Evolutionary conservation across 1,140 invertebrate genomes (phyloP), one percentile per base, ranked within the genome.

Genomic region (Camponotus vicinus): DNA sequence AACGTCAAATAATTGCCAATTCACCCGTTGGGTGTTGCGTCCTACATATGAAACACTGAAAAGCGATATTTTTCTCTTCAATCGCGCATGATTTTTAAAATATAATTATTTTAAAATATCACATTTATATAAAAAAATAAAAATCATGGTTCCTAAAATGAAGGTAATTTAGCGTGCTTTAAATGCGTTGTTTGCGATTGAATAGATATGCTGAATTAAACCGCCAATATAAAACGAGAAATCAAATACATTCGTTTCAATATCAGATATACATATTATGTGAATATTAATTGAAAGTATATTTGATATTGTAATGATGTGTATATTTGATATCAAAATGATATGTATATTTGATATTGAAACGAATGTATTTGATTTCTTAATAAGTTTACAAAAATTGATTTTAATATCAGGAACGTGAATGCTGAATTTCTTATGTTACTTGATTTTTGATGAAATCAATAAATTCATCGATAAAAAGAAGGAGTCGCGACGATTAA

Each of bases 1-100:
- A 79, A 52, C 76, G 15, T 71, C 15, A 5, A 57, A n/a, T 57
- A 57, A 80, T 42, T 80, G 21, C 37, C 78, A 9, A 40, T 27
- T 40, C 13, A 80, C 21, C 37, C 18, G 3, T 76, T 40, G 61
- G 7, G 7, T 32, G 9, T 21, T 9, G 7, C 6, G 18, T 64
- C 11, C 59, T 37, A n/a, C 18, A 18, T 78, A 49, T 5, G 59
- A 13, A 0, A 27, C 9, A 8, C 15, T 13, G 27, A 49, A 78
- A 32, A 49, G 55, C 3, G 18, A 18, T 66, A n/a, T 34, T 49
- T 78, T 37, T 66, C 4, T 1, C 13, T 1, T 27, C 34, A 5
- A 18, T 1, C 4, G n/a, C 59, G 11, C 9, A 63, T 27, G 18
- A 9, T 11, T 21, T 40, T 61, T 61, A 9, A 57, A 73, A 18